Evolutionary conservation across 2,888 invertebrate genomes (phyloP).

Genomic region (Apodemia hepburni): DNA sequence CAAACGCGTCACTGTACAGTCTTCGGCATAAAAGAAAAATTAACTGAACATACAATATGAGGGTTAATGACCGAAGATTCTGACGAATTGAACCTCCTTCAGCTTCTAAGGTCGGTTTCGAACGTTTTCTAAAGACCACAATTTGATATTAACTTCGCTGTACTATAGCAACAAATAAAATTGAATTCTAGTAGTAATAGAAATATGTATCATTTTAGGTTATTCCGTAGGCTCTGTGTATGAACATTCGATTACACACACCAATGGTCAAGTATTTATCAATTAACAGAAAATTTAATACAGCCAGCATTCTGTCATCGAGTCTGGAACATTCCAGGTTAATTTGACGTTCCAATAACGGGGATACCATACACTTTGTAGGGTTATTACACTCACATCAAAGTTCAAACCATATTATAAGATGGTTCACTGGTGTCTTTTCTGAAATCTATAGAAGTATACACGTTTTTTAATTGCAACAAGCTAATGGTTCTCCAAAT

Average conservation of each 20-base stretch:
- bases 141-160: too few species aligned
- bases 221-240: conserved; percentile 39
- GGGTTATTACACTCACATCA: not conserved
- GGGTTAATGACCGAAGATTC: too few species aligned
- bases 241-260: conserved; percentile 74
- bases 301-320: conserved; percentile 54
- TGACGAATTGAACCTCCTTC: too few species aligned
- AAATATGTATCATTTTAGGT: conserved; percentile 22
- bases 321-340: conserved; percentile 52
- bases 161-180: conserved; percentile 25
- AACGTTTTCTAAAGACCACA: too few species aligned
- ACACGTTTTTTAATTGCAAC: too few species aligned
- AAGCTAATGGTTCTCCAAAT: too few species aligned
- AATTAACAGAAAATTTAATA: conserved; percentile 72
- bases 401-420: not conserved
- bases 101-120: too few species aligned
- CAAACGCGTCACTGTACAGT: conserved; percentile 96
- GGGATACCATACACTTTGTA: not conserved
- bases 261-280: conserved; percentile 73
- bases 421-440: too few species aligned
- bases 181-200: conserved; percentile 18
- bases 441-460: too few species aligned
- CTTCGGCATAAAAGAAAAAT: conserved; percentile 89
- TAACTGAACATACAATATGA: too few species aligned
- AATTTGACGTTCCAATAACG: conserved; percentile 36